Evolutionary conservation across 35 echinoderm and acorn worm species (phyloP).

Genomic region (Stichopus chloronotus): DNA sequence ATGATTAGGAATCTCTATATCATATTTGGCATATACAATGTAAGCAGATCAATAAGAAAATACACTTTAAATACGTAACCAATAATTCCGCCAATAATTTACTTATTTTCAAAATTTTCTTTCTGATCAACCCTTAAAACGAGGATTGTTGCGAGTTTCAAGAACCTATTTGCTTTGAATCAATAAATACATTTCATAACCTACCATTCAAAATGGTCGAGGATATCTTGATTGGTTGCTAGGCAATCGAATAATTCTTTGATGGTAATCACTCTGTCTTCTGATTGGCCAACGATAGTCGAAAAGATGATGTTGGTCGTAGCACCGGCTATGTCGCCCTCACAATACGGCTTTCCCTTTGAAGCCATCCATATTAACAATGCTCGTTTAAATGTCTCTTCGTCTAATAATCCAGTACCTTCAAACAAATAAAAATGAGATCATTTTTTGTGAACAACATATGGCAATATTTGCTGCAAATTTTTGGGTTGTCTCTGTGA

Average conservation of each 20-base stretch:
- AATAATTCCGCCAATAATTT: no score
- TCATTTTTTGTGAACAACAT: no score
- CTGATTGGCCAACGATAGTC: constrained; percentile 15
- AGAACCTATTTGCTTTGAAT: no score
- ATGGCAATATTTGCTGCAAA: no score
- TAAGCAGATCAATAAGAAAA: no score
- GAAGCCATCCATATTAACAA: constrained; percentile 36
- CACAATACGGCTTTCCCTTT: not conserved
- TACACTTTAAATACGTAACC: no score
- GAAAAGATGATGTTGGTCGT: constrained; percentile 6
- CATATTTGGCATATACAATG: no score
- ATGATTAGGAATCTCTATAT: no score
- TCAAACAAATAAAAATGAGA: not conserved
- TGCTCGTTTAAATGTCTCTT: constrained; percentile 14
- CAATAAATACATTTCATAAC: not conserved
- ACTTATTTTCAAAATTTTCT: no score
- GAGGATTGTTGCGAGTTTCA: no score
- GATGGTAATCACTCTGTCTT: constrained; percentile 21
- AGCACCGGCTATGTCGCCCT: not conserved
- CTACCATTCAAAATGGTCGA: constrained; percentile 34
- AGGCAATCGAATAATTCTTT: constrained; percentile 3
- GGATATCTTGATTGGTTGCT: not conserved
- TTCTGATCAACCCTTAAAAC: no score
- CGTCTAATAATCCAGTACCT: constrained; percentile 41
- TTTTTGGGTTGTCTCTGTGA: no score